Percentiles rank a stretch among this genome's conserved stretches.
Evolutionary conservation across 1,140 invertebrate genomes (phyloP).

Genomic region (Sesamia nonagrioides): DNA sequence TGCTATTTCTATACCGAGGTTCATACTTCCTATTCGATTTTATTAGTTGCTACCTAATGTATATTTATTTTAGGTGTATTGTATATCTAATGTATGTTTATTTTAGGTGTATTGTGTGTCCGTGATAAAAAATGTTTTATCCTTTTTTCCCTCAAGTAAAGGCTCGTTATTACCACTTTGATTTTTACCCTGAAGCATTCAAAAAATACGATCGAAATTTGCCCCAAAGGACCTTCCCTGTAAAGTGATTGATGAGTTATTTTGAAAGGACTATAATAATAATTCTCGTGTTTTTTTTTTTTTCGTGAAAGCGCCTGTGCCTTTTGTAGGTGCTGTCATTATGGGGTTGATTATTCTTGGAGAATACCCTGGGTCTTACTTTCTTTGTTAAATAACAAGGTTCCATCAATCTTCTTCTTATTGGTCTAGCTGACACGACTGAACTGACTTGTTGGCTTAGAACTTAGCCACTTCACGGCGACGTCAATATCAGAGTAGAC

Average conservation of each 20-base stretch:
- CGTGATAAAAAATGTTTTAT: no score
- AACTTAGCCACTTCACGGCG: no score
- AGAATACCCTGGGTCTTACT: background rate
- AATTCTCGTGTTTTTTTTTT: conserved; percentile 1
- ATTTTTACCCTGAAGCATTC: background rate
- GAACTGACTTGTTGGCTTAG: no score
- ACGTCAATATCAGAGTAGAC: no score
- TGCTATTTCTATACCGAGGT: no score
- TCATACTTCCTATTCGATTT: no score
- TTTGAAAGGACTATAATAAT: conserved; percentile 35
- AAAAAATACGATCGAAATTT: conserved; percentile 43
- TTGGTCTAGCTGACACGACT: no score
- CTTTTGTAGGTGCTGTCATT: background rate
- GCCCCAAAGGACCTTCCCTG: conserved; percentile 20
- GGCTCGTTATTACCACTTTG: background rate
- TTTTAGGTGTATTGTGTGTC: no score
- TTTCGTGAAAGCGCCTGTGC: background rate
- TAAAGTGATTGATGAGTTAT: conserved; percentile 49
- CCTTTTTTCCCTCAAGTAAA: no score
- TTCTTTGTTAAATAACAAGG: background rate
- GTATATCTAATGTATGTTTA: no score
- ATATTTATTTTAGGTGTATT: no score
- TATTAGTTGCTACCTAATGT: no score
- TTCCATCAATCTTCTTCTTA: background rate
- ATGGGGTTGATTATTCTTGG: background rate